These are phyloP conservation scores for Tineola bisselliella DNA, from an alignment of 2,888 invertebrate species.

Conservation along the genomic window DNA sequence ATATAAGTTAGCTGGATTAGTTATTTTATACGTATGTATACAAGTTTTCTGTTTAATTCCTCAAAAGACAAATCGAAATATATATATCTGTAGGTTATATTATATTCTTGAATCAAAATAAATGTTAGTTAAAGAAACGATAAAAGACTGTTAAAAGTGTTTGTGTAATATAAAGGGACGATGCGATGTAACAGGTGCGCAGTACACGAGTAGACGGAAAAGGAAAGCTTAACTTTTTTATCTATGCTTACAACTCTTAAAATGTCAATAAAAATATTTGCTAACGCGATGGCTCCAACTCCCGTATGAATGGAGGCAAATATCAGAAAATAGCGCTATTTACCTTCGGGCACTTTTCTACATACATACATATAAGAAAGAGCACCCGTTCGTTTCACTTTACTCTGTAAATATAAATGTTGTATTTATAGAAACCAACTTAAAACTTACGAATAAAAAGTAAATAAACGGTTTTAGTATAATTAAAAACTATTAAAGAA, in stretches of 20 bases:
- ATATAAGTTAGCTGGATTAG: too few species aligned
- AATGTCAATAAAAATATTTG: conserved; percentile 9
- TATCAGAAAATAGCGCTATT: neutral
- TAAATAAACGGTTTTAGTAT: neutral
- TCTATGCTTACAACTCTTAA: neutral
- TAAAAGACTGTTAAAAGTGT: neutral
- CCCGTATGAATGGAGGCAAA: conserved; percentile 1
- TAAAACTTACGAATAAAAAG: neutral
- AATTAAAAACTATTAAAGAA: too few species aligned
- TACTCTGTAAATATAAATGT: neutral
- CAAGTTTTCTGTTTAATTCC: too few species aligned
- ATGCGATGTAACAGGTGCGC: conserved; percentile 6
- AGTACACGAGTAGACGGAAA: neutral
- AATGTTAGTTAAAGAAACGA: neutral
- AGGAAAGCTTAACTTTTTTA: conserved; percentile 1
- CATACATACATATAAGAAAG: neutral
- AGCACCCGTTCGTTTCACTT: neutral
- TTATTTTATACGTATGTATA: too few species aligned
- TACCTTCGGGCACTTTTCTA: neutral
- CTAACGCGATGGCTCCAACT: conserved; percentile 2
- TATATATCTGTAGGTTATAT: too few species aligned
- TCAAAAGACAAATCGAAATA: too few species aligned
- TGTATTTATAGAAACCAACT: neutral
- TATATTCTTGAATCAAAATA: neutral
- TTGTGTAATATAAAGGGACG: neutral